Base-by-base conservation (phyloP, 2,797 vertebrate species). In the Onychomys leucogaster region DNA sequence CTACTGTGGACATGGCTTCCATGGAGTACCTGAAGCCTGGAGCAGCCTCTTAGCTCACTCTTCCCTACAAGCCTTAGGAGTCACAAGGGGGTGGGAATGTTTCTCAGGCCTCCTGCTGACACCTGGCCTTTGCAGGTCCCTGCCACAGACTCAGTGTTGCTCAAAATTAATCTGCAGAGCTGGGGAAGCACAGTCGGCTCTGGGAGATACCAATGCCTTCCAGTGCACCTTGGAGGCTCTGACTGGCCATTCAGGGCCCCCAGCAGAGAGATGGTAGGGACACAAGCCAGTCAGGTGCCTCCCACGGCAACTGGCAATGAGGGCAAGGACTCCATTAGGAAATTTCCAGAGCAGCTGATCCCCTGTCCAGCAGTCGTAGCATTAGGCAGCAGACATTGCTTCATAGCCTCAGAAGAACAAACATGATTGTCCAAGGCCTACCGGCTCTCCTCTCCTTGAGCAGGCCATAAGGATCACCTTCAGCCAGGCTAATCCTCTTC, bases 91-190 rank as follows among this genome's bases (percentile, higher is more conserved):
- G 19, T 17, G 2, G 12, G 21, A 0, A 6, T 10, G 0, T 76
- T 46, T 12, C 29, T 2, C 67, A 13, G 63, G 52, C 57, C 67
- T 49, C 76, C 25, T 8, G 17, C 8, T 0, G 10, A 6, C 69
- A 1, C 41, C 0, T 1, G 59, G n/a, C 27, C 63, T 0, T 0
- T 2, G 23, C 2, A 11, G 67, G 9, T 17, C 49, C 61, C 2
- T 23, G 27, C 49, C 37, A 9, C 0, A 0, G 17, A 1, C n/a
- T 1, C 13, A 23, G 29, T 1, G 23, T 89, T 63, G 4, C 4
- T 9, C 0, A 4, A 43, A 10, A 32, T 0, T 0, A 23, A 3
- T 1, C 0, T 14, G 23, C 6, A 3, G 49, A 67, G 43, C 27
- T 29, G 14, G 52, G 11, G 37, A 32, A 29, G 32, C 49, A 5